These are phyloP conservation scores for Anas bernieri DNA, from an alignment of 2,797 vertebrate genomes.

Conservation along the genomic window DNA sequence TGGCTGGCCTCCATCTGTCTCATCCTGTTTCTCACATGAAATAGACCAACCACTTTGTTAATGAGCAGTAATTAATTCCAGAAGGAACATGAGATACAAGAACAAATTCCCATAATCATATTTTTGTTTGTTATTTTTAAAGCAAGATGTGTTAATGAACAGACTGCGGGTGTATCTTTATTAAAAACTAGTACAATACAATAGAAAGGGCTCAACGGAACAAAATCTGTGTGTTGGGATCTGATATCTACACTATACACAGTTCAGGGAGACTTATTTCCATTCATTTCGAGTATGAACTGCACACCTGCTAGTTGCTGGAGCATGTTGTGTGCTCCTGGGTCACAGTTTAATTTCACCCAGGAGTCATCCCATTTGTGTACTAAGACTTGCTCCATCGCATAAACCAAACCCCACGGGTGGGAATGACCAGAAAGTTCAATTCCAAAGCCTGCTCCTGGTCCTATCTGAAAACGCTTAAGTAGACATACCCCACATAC, in stretches of 20 bases:
- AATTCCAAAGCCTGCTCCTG: neutral
- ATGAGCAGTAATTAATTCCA: constrained; percentile 41
- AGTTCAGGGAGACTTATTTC: neutral
- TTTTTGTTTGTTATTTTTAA: too few relatives aligned
- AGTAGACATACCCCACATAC: neutral
- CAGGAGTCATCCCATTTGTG: neutral
- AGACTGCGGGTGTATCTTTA: neutral
- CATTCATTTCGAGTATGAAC: neutral
- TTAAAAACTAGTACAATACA: neutral
- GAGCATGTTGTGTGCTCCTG: neutral
- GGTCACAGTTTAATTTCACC: neutral
- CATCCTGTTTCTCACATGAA: constrained; percentile 36
- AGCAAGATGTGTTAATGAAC: neutral
- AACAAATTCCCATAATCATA: neutral
- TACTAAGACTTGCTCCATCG: neutral
- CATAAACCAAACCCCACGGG: neutral
- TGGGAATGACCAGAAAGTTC: neutral
- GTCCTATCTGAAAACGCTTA: neutral
- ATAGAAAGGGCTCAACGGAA: neutral
- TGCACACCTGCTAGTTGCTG: neutral
- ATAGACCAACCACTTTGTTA: constrained; percentile 35
- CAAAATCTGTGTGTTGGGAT: neutral
- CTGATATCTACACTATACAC: neutral
- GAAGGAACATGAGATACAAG: neutral
- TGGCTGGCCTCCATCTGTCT: constrained; percentile 46